Percentiles rank a stretch among this genome's conserved stretches.
Evolutionary conservation across 30 jellyfish, hydroid and myxozoan genomes (phyloP).

Genomic region (Aurelia sp.): DNA sequence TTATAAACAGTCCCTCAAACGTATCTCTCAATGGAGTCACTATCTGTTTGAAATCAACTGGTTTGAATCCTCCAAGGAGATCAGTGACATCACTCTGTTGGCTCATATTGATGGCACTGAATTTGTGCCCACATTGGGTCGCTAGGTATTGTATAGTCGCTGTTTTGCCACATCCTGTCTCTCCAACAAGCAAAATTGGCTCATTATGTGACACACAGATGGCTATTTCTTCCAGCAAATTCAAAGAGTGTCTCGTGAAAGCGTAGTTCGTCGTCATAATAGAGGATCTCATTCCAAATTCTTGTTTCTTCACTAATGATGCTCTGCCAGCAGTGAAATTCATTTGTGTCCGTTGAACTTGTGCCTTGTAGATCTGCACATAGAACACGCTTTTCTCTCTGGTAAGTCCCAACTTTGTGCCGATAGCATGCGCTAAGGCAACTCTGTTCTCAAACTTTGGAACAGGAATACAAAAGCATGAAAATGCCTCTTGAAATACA

Average conservation of each 20-base stretch:
- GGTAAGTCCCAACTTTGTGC: slow-evolving; percentile 81
- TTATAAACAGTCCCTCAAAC: slow-evolving; percentile 76
- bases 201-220: slow-evolving; percentile 83
- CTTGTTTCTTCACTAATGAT: slow-evolving; percentile 35
- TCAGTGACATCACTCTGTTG: slow-evolving; percentile 96
- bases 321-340: slow-evolving; percentile 79
- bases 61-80: slow-evolving; percentile 98
- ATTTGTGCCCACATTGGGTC: slow-evolving; percentile 84
- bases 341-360: slow-evolving; percentile 49
- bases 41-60: slow-evolving; percentile 73
- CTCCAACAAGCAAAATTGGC: slow-evolving; percentile 96
- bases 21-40: slow-evolving; percentile 63
- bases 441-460: slow-evolving; percentile 46
- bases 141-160: slow-evolving; percentile 95
- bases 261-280: slow-evolving; percentile 54
- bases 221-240: slow-evolving; percentile 78
- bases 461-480: slow-evolving; percentile 87
- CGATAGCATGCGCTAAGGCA: slow-evolving; percentile 76
- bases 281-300: not conserved
- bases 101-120: slow-evolving; percentile 93
- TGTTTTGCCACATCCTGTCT: slow-evolving; percentile 99
- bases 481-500: slow-evolving; percentile 83
- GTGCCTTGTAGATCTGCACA: slow-evolving; percentile 67
- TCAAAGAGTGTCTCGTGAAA: slow-evolving; percentile 82
- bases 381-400: slow-evolving; percentile 80